phyloP scores from a whole-genome alignment of 64 coral and sea anemone genomes.

The Porites australiensis region DNA sequence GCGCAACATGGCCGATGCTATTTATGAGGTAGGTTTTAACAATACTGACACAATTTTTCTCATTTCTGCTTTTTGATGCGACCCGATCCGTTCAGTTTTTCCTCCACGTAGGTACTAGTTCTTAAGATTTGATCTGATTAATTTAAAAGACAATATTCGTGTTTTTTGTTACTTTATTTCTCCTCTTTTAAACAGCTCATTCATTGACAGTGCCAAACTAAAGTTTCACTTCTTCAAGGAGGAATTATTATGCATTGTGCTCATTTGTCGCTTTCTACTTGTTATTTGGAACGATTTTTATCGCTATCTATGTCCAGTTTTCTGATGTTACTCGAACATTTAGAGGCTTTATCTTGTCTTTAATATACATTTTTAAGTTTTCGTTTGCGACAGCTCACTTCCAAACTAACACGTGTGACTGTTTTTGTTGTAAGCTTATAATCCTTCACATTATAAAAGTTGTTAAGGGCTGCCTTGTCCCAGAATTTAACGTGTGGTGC shows the following conservation, averaged over 20 bases:
- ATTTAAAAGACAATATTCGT: not conserved
- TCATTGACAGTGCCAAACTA: not conserved
- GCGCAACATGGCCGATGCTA: slow-evolving; percentile 95
- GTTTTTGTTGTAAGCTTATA: no score
- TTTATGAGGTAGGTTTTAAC: slow-evolving; percentile 79
- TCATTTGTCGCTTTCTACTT: not conserved
- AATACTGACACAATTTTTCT: not conserved
- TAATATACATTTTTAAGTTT: not conserved
- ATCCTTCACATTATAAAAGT: no score
- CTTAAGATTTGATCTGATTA: not conserved
- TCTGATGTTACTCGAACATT: no score
- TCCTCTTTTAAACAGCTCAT: not conserved
- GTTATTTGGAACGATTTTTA: no score
- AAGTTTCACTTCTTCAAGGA: not conserved
- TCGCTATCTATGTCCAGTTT: no score
- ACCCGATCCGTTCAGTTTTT: slow-evolving; percentile 4
- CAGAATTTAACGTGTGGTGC: not conserved
- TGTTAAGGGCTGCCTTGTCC: no score
- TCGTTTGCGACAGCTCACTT: not conserved
- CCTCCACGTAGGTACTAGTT: not conserved
- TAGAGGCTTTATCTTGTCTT: no score
- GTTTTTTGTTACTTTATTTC: not conserved
- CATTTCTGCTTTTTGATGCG: not conserved
- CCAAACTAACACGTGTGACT: no score
- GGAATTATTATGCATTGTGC: not conserved